A percentile compares a stretch with the other conserved stretches of the same genome.
Conservation (phyloP, 2,113 vertebrate species). For the Podocnemis expansa region DNA sequence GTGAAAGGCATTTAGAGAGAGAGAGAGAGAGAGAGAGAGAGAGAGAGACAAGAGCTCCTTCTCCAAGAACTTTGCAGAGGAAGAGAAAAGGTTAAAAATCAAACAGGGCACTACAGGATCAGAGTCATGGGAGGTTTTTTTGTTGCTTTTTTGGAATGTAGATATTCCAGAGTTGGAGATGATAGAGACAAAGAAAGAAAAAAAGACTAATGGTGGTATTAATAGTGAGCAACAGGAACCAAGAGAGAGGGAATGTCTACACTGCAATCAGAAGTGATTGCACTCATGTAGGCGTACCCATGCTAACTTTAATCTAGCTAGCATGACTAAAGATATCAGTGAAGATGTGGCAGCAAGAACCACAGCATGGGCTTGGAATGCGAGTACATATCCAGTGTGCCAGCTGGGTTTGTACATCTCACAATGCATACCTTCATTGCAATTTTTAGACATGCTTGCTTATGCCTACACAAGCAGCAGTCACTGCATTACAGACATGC, state of each 20-base stretch:
- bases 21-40: too few species aligned
- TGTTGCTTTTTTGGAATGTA: background rate
- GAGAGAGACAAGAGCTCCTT: background rate
- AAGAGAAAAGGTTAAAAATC: background rate
- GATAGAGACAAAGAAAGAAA: background rate
- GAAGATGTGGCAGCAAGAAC: too few species aligned
- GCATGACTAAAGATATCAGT: too few species aligned
- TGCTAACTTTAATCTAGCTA: too few species aligned
- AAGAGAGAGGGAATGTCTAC: background rate
- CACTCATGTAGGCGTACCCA: too few species aligned
- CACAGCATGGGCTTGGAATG: too few species aligned
- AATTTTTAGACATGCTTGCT: background rate
- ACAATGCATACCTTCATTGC: background rate
- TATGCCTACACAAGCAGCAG: background rate
- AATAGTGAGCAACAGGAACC: background rate
- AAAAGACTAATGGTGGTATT: background rate
- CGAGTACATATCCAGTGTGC: too few species aligned
- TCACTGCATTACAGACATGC: background rate
- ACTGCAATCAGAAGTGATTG: too few species aligned
- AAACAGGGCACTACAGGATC: background rate
- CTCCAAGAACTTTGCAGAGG: background rate
- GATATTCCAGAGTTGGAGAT: background rate
- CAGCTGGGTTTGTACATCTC: background rate
- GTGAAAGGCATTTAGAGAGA: background rate
- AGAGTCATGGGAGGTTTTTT: background rate